Percentiles rank a stretch among this genome's conserved stretches.
These are phyloP conservation scores for Eunapius fragilis DNA, from an alignment of 37 sponge, comb jelly and placozoan species.

Conservation along the genomic window DNA sequence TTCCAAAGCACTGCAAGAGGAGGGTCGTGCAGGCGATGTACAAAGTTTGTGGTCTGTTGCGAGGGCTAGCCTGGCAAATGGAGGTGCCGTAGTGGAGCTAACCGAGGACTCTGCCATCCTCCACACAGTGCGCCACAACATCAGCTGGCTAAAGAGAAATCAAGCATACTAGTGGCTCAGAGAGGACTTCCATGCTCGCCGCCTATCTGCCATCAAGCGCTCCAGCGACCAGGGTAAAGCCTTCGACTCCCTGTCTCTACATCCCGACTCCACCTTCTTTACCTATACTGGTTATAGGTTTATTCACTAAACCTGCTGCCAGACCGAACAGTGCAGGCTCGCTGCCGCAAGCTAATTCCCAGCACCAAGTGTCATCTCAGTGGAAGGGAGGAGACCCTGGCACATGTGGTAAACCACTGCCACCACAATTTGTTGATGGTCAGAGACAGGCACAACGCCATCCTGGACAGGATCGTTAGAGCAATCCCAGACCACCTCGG, in stretches of 20 bases:
- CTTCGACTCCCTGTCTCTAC: background rate
- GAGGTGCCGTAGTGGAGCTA: background rate
- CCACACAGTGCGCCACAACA: background rate
- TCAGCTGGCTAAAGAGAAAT: background rate
- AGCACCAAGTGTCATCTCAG: too few species aligned
- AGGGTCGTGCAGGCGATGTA: background rate
- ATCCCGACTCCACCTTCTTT: conserved; percentile 35
- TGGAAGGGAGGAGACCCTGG: too few species aligned
- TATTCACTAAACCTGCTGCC: too few species aligned
- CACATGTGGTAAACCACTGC: too few species aligned
- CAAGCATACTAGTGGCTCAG: background rate
- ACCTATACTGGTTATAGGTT: conserved; percentile 16
- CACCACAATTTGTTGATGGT: too few species aligned
- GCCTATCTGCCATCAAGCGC: background rate
- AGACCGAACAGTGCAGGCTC: too few species aligned
- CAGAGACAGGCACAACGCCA: background rate
- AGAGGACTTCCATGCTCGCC: background rate
- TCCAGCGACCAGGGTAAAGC: conserved; percentile 43
- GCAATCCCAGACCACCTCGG: background rate
- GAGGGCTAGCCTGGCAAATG: background rate
- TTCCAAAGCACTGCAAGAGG: too few species aligned
- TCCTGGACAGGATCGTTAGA: background rate
- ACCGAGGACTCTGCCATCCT: background rate
- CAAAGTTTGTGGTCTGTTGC: background rate
- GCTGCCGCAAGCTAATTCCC: too few species aligned